Base-by-base conservation (phyloP, 2,888 invertebrate genomes). In the Cosmopolites sordidus region DNA sequence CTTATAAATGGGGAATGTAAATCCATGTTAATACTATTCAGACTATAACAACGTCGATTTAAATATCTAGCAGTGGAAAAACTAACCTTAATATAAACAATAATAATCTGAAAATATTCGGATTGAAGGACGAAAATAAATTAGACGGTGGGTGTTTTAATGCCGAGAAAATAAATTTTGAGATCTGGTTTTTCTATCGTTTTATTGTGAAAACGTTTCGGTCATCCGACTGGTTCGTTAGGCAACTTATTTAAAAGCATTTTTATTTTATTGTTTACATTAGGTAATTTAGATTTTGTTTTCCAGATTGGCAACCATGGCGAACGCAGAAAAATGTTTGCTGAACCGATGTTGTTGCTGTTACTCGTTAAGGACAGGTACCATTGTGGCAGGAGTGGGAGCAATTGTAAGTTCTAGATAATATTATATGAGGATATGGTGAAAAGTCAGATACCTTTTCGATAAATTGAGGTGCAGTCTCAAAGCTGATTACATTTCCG, bases 331-430 rank as follows among this genome's bases (percentile, higher is more conserved):
- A 41, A 59, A 59, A 46, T 60, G 59, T 48, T 54, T 86, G 37
- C 71, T 90, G 43, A 79, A 81, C 62, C 77, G 79, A 52, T 90
- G 86, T 67, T 89, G 89, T 66, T 76, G 83, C 44, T 87, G 87
- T 65, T 83, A 80, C 45, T 83, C 87, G 14, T 79, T 89, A 11
- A 80, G 85, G 58, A 81, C 83, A 4, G 91, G 91, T 3, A 84
- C 89, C 1, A 75, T 90, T 43, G 79, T 88, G 65, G 84, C 84
- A 14, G 89, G 86, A 45, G 68, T 82, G 29, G 76, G 83, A 59
- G 89, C 88, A 58, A 86, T 90, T 66, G 78, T 90, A 73, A 76
- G 78, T 74, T n/a, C n/a, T n/a, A n/a, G n/a, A n/a, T n/a, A n/a
- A n/a, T n/a, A n/a, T n/a, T n/a, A n/a, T n/a, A n/a, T n/a, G n/a